Percentiles rank a stretch among this genome's conserved stretches.
Evolutionary conservation across 2,797 vertebrate genomes (phyloP).

Genomic region (Oryzias dopingdopingensis): DNA sequence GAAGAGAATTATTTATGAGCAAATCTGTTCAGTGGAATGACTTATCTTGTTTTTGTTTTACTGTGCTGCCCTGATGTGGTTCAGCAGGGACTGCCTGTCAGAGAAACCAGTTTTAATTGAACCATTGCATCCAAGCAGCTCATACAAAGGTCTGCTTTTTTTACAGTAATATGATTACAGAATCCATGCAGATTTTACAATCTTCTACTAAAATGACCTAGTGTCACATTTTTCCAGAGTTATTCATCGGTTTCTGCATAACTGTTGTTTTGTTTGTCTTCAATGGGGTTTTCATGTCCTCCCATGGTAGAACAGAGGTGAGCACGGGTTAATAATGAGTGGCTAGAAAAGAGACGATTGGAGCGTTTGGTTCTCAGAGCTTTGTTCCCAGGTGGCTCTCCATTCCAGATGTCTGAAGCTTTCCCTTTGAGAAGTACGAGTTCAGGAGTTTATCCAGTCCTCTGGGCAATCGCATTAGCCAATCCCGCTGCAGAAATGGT

Average conservation of each 20-base stretch:
- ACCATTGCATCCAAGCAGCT: slow-evolving; percentile 43
- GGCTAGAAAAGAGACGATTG: slow-evolving; percentile 44
- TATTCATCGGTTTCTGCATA: slow-evolving; percentile 50
- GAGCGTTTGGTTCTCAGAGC: slow-evolving; percentile 45
- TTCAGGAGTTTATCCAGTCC: slow-evolving; percentile 73
- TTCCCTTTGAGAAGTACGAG: slow-evolving; percentile 60
- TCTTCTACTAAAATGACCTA: slow-evolving; percentile 40
- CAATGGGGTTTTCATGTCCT: slow-evolving; percentile 59
- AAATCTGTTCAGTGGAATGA: slow-evolving; percentile 70
- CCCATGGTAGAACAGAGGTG: slow-evolving; percentile 53
- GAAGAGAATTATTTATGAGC: slow-evolving; percentile 78
- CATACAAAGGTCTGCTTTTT: slow-evolving; percentile 32
- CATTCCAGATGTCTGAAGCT: slow-evolving; percentile 60
- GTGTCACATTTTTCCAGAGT: slow-evolving; percentile 57
- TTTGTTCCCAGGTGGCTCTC: slow-evolving; percentile 54
- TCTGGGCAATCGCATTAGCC: slow-evolving; percentile 58
- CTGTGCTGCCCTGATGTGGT: slow-evolving; percentile 46
- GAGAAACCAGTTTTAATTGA: slow-evolving; percentile 40
- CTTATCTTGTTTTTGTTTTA: slow-evolving; percentile 66
- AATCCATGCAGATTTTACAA: slow-evolving; percentile 59
- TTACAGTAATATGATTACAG: slow-evolving; percentile 53
- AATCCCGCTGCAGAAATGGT: slow-evolving; percentile 29
- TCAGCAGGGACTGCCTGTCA: slow-evolving; percentile 66
- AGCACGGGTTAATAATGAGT: slow-evolving; percentile 72
- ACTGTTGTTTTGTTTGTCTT: slow-evolving; percentile 66